These are phyloP conservation scores for Nerophis lumbriciformis DNA, from an alignment of 2,113 vertebrate species.

Conservation along the genomic window DNA sequence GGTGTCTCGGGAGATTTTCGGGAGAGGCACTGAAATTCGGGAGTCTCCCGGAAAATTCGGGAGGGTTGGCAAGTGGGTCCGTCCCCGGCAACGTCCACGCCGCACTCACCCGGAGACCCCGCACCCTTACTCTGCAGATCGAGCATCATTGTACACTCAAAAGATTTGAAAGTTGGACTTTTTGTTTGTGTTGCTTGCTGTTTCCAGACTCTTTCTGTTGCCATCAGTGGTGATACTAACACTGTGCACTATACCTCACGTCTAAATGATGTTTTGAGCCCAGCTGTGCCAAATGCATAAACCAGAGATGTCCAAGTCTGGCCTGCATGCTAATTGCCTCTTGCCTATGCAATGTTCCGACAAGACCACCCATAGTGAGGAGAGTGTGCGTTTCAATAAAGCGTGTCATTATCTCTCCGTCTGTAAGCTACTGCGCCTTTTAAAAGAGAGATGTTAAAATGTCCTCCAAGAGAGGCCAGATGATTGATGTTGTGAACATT, in stretches of 20 bases:
- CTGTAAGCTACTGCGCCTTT: conserved; percentile 47
- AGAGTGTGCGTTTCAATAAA: conserved; percentile 55
- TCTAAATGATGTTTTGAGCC: conserved; percentile 48
- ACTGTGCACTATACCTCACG: conserved; percentile 8
- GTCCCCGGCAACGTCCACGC: too few species aligned
- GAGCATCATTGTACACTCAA: too few species aligned
- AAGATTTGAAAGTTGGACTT: too few species aligned
- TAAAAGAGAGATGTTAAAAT: conserved; percentile 51
- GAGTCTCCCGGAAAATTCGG: too few species aligned
- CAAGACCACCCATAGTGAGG: conserved; percentile 64
- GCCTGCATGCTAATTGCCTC: conserved; percentile 57
- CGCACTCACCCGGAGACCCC: too few species aligned
- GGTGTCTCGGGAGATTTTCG: too few species aligned
- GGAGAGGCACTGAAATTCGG: too few species aligned
- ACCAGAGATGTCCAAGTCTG: conserved; percentile 57
- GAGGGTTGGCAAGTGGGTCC: too few species aligned
- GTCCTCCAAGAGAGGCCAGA: conserved; percentile 30
- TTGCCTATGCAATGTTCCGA: conserved; percentile 31
- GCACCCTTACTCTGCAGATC: too few species aligned
- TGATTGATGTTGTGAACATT: conserved; percentile 36
- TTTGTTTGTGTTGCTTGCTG: too few species aligned
- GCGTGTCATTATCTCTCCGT: conserved; percentile 61
- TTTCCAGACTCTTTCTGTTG: too few species aligned
- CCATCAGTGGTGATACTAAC: background rate
- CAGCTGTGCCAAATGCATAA: conserved; percentile 62